phyloP scores from a whole-genome alignment of 2,113 vertebrate species.

The Tragelaphus scriptus region DNA sequence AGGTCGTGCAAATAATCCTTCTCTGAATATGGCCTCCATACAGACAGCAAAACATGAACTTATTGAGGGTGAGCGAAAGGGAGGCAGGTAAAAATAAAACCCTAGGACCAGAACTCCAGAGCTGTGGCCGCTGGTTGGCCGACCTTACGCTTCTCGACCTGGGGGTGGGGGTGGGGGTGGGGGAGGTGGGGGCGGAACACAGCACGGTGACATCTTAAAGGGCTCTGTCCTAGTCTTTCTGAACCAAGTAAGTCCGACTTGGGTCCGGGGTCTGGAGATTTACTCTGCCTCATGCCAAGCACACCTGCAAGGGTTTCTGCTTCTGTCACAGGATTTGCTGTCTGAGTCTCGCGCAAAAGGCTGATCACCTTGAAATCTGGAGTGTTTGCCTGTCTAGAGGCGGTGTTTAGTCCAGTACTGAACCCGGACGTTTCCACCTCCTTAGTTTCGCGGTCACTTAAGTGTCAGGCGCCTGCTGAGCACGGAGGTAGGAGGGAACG shows the following conservation, averaged over 20 bases:
- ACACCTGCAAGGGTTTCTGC: background rate
- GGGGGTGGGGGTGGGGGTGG: background rate
- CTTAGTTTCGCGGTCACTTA: background rate
- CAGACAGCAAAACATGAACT: background rate
- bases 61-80: background rate
- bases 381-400: background rate
- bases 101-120: background rate
- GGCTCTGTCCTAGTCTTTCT: background rate
- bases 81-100: slow-evolving; percentile 14
- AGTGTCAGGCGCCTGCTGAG: background rate
- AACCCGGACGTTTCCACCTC: background rate
- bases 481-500: background rate
- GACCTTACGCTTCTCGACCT: background rate
- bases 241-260: background rate
- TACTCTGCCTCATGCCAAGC: background rate
- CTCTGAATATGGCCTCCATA: background rate
- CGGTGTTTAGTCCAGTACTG: background rate
- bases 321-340: background rate
- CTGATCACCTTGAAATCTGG: background rate
- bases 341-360: background rate
- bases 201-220: background rate
- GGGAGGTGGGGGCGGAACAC: background rate
- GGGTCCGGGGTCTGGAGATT: background rate
- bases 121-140: background rate
- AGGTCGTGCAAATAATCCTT: background rate